phyloP scores from a whole-genome alignment of 2,888 invertebrate genomes.

The Trissolcus japonicus region DNA sequence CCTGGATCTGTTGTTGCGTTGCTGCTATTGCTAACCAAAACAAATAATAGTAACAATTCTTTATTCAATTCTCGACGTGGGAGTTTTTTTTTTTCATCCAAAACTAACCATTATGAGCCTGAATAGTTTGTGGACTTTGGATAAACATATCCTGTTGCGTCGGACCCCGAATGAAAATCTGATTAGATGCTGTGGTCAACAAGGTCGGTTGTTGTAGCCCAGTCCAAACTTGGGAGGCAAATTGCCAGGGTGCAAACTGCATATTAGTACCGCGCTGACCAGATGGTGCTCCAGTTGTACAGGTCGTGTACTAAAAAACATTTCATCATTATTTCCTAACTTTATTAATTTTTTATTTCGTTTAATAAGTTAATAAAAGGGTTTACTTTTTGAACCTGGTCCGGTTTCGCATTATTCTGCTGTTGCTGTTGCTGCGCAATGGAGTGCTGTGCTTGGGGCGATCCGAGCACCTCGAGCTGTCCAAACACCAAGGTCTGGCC shows the following conservation, averaged over 20 bases:
- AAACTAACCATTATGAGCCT: slow-evolving; percentile 82
- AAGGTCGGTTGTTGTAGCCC: slow-evolving; percentile 84
- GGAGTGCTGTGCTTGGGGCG: slow-evolving; percentile 70
- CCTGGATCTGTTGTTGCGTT: slow-evolving; percentile 75
- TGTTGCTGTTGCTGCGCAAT: slow-evolving; percentile 71
- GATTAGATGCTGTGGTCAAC: slow-evolving; percentile 83
- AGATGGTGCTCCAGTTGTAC: slow-evolving; percentile 71
- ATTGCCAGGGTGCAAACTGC: slow-evolving; percentile 87
- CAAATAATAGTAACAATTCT: not conserved
- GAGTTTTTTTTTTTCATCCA: too few relatives aligned
- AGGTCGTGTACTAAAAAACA: slow-evolving; percentile 71
- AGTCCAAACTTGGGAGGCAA: slow-evolving; percentile 87
- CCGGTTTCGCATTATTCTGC: slow-evolving; percentile 71
- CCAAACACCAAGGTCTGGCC: slow-evolving; percentile 86
- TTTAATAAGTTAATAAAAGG: not conserved
- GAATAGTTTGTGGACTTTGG: slow-evolving; percentile 84
- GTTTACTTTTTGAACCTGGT: slow-evolving; percentile 69
- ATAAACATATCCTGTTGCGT: slow-evolving; percentile 91
- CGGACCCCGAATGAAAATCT: slow-evolving; percentile 88
- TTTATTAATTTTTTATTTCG: not conserved
- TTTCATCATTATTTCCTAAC: not conserved
- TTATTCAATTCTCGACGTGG: not conserved
- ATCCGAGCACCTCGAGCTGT: slow-evolving; percentile 84
- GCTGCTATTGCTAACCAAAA: slow-evolving; percentile 70
- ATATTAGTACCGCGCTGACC: slow-evolving; percentile 76